Evolutionary conservation across 92 coral and sea anemone species (phyloP), one percentile per base, ranked within the genome.

Genomic region (Palythoa grandis): DNA sequence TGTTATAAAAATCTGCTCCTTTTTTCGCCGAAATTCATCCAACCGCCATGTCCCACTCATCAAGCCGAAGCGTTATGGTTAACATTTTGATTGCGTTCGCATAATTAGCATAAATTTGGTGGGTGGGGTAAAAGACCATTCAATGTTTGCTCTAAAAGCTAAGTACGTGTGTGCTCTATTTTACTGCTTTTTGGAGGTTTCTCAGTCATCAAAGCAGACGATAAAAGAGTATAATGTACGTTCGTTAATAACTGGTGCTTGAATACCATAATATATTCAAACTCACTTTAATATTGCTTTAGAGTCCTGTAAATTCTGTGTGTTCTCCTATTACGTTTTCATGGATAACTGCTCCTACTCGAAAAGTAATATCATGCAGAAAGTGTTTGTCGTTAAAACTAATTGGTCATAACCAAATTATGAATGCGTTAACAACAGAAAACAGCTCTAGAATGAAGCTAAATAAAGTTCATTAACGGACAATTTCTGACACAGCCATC

Each of bases 31-130:
- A 82, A 74, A 37, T 24, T 74, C 54, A 76, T 68, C 72, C 89
- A 85, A 84, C 88, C 83, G 92, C 86, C 84, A 43, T 70, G 48
- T 54, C 77, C 11, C 48, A 79, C 85, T 79, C 22, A 79, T 79
- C 60, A 63, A 12, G 3, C 25, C 17, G 58, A 63, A 79, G 85
- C 73, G 65, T 66, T 79, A 63, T 79, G 85, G 60, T 79, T 60
- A 69, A 69, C 29, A 11, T 69, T 69, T 25, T 69, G 40, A 5
- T 63, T 43, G 40, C 22, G 3, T 48, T 66, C 65, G 74, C 85
- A 79, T 78, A 79, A 79, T 79, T 79, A 61, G 22, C 85, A 79
- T 79, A 79, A 79, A 79, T 79, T 79, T 65, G 74, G 74, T 79
- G 85, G 85, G 85, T 65, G 85, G 85, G 85, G 85, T 29, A 29